phyloP scores from a whole-genome alignment of 2,113 vertebrate species.

The Scomber scombrus region DNA sequence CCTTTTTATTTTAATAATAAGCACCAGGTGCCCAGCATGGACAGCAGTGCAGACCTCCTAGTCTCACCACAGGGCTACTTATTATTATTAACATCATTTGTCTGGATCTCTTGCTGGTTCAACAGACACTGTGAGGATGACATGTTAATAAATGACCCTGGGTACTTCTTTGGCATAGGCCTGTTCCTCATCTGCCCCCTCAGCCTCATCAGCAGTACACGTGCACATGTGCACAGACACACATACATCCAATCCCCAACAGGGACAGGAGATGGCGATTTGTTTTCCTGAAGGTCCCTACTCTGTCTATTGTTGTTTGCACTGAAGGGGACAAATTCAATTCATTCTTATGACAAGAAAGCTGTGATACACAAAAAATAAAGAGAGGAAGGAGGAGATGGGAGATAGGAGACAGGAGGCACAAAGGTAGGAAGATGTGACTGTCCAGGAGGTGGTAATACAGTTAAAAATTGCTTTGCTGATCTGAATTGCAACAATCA shows the following conservation, averaged over 20 bases:
- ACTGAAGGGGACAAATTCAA: constrained; percentile 98
- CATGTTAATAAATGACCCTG: constrained; percentile 96
- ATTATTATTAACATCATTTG: constrained; percentile 99
- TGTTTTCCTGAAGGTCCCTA: constrained; percentile 98
- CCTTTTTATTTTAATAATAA: constrained; percentile 66
- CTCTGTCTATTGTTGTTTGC: constrained; percentile 99
- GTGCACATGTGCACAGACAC: constrained; percentile 68
- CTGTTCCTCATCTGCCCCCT: constrained; percentile 89
- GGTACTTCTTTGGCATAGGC: constrained; percentile 91
- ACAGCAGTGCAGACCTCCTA: constrained; percentile 78
- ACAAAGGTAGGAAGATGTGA: constrained; percentile 54
- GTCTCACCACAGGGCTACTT: constrained; percentile 94
- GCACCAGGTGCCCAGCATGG: constrained; percentile 78
- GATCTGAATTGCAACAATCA: constrained; percentile 10
- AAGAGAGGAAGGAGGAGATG: constrained; percentile 59
- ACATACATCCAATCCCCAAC: constrained; percentile 92
- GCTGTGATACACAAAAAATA: constrained; percentile 89
- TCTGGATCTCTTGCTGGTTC: constrained; percentile 95
- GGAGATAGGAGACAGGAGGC: constrained; percentile 32
- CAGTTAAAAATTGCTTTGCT: background rate
- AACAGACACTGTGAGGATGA: constrained; percentile 93
- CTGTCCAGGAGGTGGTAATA: constrained; percentile 74
- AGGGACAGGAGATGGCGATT: constrained; percentile 94
- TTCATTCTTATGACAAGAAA: constrained; percentile 98
- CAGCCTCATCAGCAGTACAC: constrained; percentile 83